Conservation (phyloP, 1,140 invertebrate species). For the Macrobrachium rosenbergii region DNA sequence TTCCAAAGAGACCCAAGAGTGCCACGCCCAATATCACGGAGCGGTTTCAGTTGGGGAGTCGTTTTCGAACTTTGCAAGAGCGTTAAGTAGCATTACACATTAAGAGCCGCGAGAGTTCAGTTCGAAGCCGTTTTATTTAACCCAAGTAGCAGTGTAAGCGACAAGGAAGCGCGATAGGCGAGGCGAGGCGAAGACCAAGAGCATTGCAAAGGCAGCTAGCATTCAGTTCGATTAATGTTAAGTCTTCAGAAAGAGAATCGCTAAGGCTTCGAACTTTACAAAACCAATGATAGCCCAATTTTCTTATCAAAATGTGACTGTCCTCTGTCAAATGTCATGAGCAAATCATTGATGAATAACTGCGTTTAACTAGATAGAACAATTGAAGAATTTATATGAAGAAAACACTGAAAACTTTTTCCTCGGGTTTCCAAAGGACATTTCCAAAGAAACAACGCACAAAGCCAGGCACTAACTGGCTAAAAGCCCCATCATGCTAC, state of each 20-base stretch:
- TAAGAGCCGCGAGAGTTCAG: conserved; percentile 29
- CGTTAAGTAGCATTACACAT: conserved; percentile 31
- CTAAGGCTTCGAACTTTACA: conserved; percentile 43
- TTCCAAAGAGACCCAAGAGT: no score
- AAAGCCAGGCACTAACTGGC: conserved; percentile 42
- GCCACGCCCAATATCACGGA: no score
- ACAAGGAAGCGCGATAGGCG: conserved; percentile 37
- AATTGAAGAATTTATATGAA: conserved; percentile 2
- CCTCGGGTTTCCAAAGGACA: background rate
- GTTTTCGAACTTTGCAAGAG: conserved; percentile 19
- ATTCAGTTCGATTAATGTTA: conserved; percentile 1
- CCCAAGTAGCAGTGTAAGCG: conserved; percentile 12
- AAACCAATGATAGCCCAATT: background rate
- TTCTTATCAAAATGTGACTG: conserved; percentile 7
- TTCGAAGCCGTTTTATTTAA: conserved; percentile 45
- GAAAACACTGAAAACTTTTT: background rate
- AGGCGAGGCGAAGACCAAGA: conserved; percentile 29
- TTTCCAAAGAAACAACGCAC: conserved; percentile 42
- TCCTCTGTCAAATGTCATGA: background rate
- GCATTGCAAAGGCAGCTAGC: conserved; percentile 7
- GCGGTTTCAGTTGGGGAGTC: conserved; percentile 11
- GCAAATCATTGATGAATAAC: no score
- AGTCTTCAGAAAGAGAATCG: no score
- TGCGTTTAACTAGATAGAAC: background rate
- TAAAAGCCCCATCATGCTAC: conserved; percentile 12